Percentiles rank a stretch among this genome's conserved stretches.
phyloP scores from a whole-genome alignment of 1,140 invertebrate species.

The Tetramorium parvispinum region DNA sequence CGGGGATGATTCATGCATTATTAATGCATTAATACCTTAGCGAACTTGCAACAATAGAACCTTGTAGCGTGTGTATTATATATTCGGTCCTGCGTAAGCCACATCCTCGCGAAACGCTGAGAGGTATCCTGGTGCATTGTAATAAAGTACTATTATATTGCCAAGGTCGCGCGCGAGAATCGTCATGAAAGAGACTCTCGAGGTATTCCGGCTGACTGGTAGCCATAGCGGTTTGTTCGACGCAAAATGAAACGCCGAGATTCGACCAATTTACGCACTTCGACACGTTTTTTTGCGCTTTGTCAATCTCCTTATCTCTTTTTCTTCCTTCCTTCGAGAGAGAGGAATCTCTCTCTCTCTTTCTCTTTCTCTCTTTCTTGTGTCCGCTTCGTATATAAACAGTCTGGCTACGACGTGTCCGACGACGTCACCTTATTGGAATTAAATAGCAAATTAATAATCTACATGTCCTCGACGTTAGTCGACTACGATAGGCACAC shows the following conservation, averaged over 20 bases:
- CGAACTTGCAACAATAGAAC: constrained; percentile 9
- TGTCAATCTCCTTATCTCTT: neutral
- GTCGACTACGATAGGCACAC: neutral
- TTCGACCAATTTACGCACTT: constrained; percentile 12
- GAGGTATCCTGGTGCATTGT: constrained; percentile 1
- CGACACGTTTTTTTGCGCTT: neutral
- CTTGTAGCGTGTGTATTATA: neutral
- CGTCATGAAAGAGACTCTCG: neutral
- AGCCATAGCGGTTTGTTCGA: neutral
- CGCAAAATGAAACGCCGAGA: neutral
- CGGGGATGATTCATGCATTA: constrained; percentile 14
- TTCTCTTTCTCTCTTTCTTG: neutral
- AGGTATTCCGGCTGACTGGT: neutral
- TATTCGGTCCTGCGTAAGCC: constrained; percentile 4
- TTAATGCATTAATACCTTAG: constrained; percentile 23
- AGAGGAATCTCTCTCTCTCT: neutral
- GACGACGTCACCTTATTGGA: neutral
- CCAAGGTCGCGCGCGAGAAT: neutral
- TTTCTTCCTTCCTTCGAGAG: neutral
- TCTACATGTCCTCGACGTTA: neutral
- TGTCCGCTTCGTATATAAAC: neutral
- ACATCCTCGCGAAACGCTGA: neutral
- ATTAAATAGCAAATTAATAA: constrained; percentile 34
- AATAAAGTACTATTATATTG: constrained; percentile 12
- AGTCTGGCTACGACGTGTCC: neutral